A percentile compares a stretch with the other conserved stretches of the same genome.
Evolutionary conservation across 2,797 vertebrate species (phyloP).

Genomic region (Esox masquinongy): DNA sequence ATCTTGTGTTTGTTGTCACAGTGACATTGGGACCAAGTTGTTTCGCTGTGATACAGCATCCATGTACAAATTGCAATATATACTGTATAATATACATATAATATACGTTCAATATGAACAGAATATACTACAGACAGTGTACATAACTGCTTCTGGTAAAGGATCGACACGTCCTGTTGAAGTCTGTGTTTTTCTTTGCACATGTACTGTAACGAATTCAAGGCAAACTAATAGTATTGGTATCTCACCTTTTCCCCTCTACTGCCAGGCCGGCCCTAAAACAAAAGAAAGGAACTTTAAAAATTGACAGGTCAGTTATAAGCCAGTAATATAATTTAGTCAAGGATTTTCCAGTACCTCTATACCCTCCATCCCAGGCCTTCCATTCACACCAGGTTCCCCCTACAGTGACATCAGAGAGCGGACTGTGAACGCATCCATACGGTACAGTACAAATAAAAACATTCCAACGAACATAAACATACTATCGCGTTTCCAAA

Average conservation of each 20-base stretch:
- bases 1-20: neutral
- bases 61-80: too few species aligned
- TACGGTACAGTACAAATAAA: neutral
- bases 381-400: conserved; percentile 79
- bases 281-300: neutral
- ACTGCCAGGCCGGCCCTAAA: conserved; percentile 78
- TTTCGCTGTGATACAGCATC: neutral
- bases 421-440: conserved; percentile 20
- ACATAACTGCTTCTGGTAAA: too few species aligned
- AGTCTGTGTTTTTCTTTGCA: neutral
- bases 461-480: neutral
- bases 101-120: too few species aligned
- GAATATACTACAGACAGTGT: too few species aligned
- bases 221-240: neutral
- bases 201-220: neutral
- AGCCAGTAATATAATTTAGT: neutral
- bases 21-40: neutral
- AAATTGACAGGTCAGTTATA: neutral
- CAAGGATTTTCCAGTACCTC: conserved; percentile 67
- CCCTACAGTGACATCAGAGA: conserved; percentile 72
- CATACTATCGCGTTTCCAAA: neutral
- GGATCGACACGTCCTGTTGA: too few species aligned
- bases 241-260: conserved; percentile 82
- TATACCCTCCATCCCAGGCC: conserved; percentile 77
- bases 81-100: too few species aligned